A percentile compares a stretch with the other conserved stretches of the same genome.
Conservation (phyloP, 2,888 invertebrate genomes). For the Gymnocheta viridis region DNA sequence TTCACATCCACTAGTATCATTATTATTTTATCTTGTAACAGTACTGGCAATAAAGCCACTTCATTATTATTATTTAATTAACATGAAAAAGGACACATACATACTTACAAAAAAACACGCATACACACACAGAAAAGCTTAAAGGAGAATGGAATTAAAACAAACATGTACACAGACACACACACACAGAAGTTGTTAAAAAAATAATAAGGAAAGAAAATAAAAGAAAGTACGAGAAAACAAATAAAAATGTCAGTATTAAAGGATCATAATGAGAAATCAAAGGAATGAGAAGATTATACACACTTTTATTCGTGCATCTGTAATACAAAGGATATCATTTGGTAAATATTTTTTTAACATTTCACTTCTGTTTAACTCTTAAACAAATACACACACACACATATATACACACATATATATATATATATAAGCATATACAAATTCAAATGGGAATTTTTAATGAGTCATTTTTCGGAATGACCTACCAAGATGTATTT, state of each 20-base stretch:
- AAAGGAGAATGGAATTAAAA: neutral
- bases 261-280: conserved; percentile 35
- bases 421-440: too few relatives aligned
- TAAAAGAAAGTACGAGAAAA: neutral
- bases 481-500: neutral
- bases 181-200: neutral
- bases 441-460: conserved; percentile 7
- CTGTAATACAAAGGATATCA: neutral
- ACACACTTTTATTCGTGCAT: neutral
- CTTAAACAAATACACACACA: neutral
- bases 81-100: conserved; percentile 49
- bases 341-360: conserved; percentile 36
- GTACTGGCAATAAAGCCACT: conserved; percentile 59
- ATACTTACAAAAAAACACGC: neutral
- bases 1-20: neutral
- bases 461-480: conserved; percentile 26
- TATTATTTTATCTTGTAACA: conserved; percentile 19
- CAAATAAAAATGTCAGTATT: conserved; percentile 19
- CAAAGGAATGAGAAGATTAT: neutral
- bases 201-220: conserved; percentile 14
- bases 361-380: conserved; percentile 20
- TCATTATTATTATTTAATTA: conserved; percentile 70
- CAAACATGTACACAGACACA: too few relatives aligned
- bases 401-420: neutral
- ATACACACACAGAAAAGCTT: neutral